phyloP scores from a whole-genome alignment of 2,797 vertebrate genomes.

The Saxicola maurus region DNA sequence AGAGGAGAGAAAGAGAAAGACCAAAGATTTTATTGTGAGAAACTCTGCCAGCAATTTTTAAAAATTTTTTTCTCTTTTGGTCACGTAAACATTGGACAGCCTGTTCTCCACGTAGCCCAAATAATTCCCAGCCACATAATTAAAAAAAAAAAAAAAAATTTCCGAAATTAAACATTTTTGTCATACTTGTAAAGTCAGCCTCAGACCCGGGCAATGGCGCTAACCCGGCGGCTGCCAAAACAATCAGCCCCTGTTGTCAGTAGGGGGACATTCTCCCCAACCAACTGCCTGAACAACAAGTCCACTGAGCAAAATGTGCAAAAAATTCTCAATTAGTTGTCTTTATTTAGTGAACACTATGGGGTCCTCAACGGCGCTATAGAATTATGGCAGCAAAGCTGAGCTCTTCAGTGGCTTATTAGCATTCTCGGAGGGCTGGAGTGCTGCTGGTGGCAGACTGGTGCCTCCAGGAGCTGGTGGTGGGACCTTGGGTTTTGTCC shows the following conservation, averaged over 20 bases:
- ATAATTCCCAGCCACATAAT: slow-evolving; percentile 69
- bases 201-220: slow-evolving; percentile 61
- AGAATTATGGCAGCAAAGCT: slow-evolving; percentile 80
- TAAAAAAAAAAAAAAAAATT: slow-evolving; percentile 1
- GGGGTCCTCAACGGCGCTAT: slow-evolving; percentile 78
- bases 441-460: slow-evolving; percentile 75
- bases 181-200: slow-evolving; percentile 79
- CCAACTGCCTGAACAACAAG: slow-evolving; percentile 74
- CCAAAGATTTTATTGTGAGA: slow-evolving; percentile 65
- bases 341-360: slow-evolving; percentile 83
- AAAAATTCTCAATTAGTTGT: slow-evolving; percentile 86
- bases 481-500: slow-evolving; percentile 75
- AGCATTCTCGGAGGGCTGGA: slow-evolving; percentile 78
- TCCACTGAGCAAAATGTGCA: slow-evolving; percentile 80
- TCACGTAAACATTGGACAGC: background rate
- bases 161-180: slow-evolving; percentile 81
- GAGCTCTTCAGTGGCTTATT: slow-evolving; percentile 79
- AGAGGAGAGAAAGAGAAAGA: background rate
- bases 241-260: slow-evolving; percentile 73
- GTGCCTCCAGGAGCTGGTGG: slow-evolving; percentile 76
- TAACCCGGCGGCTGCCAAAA: slow-evolving; percentile 66
- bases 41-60: slow-evolving; percentile 63
- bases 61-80: background rate
- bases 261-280: slow-evolving; percentile 75
- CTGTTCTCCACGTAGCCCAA: slow-evolving; percentile 46